Evolutionary conservation across 1,140 invertebrate genomes (phyloP).

Genomic region (Lordiphosa mommai): DNA sequence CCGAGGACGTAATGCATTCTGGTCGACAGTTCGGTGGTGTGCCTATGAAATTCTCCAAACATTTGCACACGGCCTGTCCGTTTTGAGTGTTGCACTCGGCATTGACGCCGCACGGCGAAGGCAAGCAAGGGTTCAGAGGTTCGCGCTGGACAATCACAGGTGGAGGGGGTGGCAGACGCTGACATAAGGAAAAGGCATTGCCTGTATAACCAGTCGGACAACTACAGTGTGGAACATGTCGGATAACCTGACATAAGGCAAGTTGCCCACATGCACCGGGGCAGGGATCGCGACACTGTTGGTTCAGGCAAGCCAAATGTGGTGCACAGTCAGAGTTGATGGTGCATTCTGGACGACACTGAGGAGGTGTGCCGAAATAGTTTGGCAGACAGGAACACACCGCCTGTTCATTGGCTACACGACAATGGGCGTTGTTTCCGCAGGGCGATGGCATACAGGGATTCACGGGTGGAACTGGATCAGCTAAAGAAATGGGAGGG

Average conservation of each 20-base stretch:
- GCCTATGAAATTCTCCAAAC: conserved; percentile 86
- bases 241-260: conserved; percentile 89
- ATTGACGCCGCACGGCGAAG: conserved; percentile 88
- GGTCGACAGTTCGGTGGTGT: conserved; percentile 88
- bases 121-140: conserved; percentile 83
- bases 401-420: conserved; percentile 82
- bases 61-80: conserved; percentile 89
- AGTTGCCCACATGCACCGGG: conserved; percentile 85
- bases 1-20: conserved; percentile 84
- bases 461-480: conserved; percentile 50
- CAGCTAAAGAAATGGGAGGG: conserved; percentile 28
- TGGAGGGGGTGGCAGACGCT: conserved; percentile 57
- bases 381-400: conserved; percentile 84
- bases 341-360: conserved; percentile 84
- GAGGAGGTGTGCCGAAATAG: conserved; percentile 83
- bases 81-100: conserved; percentile 84
- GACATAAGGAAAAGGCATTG: conserved; percentile 85
- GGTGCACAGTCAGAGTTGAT: conserved; percentile 85
- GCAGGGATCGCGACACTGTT: conserved; percentile 86
- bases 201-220: conserved; percentile 88
- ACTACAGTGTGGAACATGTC: conserved; percentile 90
- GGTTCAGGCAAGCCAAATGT: conserved; percentile 85
- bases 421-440: conserved; percentile 84
- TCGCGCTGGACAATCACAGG: conserved; percentile 52
- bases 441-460: conserved; percentile 89